Conservation (phyloP, 1,140 invertebrate species). For the Daktulosphaira vitifoliae region DNA sequence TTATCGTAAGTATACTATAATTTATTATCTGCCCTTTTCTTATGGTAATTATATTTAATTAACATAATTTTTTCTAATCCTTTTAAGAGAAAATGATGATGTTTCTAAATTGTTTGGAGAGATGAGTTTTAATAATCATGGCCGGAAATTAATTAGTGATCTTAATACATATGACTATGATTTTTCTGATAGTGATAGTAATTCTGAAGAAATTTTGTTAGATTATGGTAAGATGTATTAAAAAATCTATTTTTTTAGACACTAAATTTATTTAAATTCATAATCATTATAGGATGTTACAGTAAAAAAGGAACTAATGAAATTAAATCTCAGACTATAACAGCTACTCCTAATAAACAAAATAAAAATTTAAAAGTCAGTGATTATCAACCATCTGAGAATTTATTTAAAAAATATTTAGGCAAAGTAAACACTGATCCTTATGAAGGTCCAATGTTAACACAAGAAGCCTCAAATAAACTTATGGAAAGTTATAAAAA, state of each 20-base stretch:
- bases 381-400: constrained; percentile 71
- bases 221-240: constrained; percentile 22
- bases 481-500: constrained; percentile 59
- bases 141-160: constrained; percentile 19
- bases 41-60: no score
- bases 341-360: constrained; percentile 45
- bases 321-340: constrained; percentile 16
- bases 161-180: constrained; percentile 17
- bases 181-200: constrained; percentile 11
- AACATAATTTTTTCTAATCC: no score
- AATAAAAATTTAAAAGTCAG: constrained; percentile 53
- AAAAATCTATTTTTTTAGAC: not conserved
- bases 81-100: not conserved
- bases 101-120: constrained; percentile 19
- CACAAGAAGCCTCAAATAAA: constrained; percentile 55
- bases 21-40: no score
- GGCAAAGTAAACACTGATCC: constrained; percentile 79
- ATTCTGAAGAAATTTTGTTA: not conserved
- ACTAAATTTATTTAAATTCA: not conserved
- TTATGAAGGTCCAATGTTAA: constrained; percentile 59
- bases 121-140: constrained; percentile 23
- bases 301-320: constrained; percentile 18
- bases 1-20: no score
- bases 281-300: constrained; percentile 8
- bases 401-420: constrained; percentile 65